A percentile compares a stretch with the other conserved stretches of the same genome.
phyloP scores from a whole-genome alignment of 2,113 vertebrate genomes.

The Brienomyrus brachyistius region DNA sequence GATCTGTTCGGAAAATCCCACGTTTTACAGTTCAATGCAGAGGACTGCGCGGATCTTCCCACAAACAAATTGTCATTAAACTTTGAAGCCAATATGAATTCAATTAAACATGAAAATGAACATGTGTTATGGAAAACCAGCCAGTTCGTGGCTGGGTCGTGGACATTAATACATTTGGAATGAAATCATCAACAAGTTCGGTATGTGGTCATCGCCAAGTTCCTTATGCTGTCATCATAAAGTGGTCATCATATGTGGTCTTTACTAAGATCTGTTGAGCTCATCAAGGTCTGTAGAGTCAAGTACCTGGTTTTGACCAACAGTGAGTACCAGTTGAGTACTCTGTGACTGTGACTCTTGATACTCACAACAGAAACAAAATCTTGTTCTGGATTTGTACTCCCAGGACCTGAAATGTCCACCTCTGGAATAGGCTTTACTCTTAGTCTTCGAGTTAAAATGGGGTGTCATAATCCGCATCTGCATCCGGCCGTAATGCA shows the following conservation, averaged over 20 bases:
- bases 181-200: background rate
- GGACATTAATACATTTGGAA: background rate
- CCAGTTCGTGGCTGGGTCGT: background rate
- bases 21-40: background rate
- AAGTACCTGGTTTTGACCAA: background rate
- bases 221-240: background rate
- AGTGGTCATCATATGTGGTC: background rate
- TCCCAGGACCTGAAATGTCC: background rate
- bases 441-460: background rate
- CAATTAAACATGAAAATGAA: conserved; percentile 3
- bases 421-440: background rate
- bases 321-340: background rate
- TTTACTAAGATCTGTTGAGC: background rate
- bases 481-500: background rate
- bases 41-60: background rate
- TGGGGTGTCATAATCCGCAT: background rate
- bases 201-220: background rate
- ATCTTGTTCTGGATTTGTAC: too few relatives aligned
- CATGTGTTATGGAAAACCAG: background rate
- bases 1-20: background rate
- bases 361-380: too few relatives aligned
- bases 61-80: background rate
- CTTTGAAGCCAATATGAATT: background rate
- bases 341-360: too few relatives aligned
- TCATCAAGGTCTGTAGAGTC: background rate